A percentile compares a stretch with the other conserved stretches of the same genome.
phyloP scores from a whole-genome alignment of 2,888 invertebrate species.

The Mesorhabditis belari region DNA sequence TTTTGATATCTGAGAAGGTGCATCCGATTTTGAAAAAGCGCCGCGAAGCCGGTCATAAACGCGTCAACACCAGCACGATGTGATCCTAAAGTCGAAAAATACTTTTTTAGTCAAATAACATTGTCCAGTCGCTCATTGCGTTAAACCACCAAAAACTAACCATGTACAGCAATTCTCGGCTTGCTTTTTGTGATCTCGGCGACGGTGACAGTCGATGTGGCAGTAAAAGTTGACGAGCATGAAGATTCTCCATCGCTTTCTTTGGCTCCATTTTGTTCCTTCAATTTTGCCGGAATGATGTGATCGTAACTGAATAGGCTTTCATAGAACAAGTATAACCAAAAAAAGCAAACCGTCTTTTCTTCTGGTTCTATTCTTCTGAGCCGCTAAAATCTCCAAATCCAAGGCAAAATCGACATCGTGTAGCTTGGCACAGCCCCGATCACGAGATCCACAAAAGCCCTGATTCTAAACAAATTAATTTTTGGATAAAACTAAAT shows the following conservation, averaged over 20 bases:
- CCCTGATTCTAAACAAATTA: conserved; percentile 30
- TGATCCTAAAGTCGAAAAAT: conserved; percentile 13
- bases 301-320: neutral
- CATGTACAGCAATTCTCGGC: neutral
- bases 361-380: conserved; percentile 14
- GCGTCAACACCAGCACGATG: conserved; percentile 48
- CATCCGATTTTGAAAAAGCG: conserved; percentile 30
- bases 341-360: too few relatives aligned
- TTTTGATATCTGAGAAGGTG: conserved; percentile 1
- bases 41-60: conserved; percentile 47
- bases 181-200: neutral
- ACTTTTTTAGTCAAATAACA: conserved; percentile 2
- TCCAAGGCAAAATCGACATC: conserved; percentile 44
- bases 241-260: conserved; percentile 6
- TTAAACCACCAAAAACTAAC: neutral
- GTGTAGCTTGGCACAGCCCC: conserved; percentile 23
- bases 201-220: neutral
- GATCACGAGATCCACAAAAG: conserved; percentile 29
- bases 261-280: conserved; percentile 10
- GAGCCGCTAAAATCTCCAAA: conserved; percentile 22
- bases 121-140: conserved; percentile 2
- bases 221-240: neutral
- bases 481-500: too few relatives aligned
- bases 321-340: neutral
- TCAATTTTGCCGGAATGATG: neutral